Evolutionary conservation across 2,797 vertebrate genomes (phyloP).

Genomic region (Enteromius treurensis): DNA sequence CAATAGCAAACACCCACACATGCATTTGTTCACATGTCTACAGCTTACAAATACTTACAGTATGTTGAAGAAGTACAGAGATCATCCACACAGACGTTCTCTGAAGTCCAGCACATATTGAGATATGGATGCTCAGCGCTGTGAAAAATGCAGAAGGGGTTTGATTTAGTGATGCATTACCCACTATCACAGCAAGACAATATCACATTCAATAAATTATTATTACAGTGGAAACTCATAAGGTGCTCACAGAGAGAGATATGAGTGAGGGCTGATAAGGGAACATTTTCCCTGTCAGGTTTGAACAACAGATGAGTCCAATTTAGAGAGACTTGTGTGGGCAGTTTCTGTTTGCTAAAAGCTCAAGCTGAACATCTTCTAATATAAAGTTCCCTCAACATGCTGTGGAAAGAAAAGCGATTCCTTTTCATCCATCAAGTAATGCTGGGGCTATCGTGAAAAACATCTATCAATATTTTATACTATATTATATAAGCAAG

Average conservation of each 20-base stretch:
- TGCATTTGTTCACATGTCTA: slow-evolving; percentile 21
- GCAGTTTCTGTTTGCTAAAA: slow-evolving; percentile 39
- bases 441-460: background rate
- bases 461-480: background rate
- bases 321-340: slow-evolving; percentile 39
- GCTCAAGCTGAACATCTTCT: slow-evolving; percentile 11
- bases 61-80: background rate
- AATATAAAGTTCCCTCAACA: slow-evolving; percentile 1
- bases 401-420: background rate
- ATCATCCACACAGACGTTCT: slow-evolving; percentile 23
- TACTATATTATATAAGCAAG: background rate
- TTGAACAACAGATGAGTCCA: slow-evolving; percentile 25
- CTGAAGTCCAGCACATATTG: slow-evolving; percentile 11
- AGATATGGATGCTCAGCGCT: background rate
- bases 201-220: slow-evolving; percentile 33
- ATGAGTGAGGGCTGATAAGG: slow-evolving; percentile 5
- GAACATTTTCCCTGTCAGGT: slow-evolving; percentile 32
- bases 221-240: slow-evolving; percentile 44
- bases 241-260: slow-evolving; percentile 15
- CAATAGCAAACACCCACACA: slow-evolving; percentile 41
- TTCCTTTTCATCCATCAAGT: slow-evolving; percentile 4
- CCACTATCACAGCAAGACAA: slow-evolving; percentile 7
- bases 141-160: slow-evolving; percentile 15
- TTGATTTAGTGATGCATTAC: slow-evolving; percentile 22
- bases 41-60: slow-evolving; percentile 28